Conservation (phyloP, 2,113 vertebrate species). For the Ascaphus truei region DNA sequence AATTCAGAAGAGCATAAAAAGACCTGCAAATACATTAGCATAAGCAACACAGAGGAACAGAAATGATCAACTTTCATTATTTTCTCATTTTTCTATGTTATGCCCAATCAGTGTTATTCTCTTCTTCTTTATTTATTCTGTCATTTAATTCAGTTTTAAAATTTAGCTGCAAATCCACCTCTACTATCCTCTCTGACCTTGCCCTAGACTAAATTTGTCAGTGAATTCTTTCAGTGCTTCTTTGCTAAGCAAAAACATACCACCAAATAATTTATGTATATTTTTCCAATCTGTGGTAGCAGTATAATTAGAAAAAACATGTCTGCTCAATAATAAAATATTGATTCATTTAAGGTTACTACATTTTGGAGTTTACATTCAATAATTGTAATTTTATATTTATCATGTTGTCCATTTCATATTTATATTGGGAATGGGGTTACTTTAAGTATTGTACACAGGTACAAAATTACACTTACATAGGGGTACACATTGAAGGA, state of each 20-base stretch:
- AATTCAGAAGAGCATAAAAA: constrained; percentile 40
- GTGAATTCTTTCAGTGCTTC: constrained; percentile 11
- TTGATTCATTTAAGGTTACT: constrained; percentile 1
- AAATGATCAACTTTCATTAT: constrained; percentile 35
- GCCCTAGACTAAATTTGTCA: constrained; percentile 22
- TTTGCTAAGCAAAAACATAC: not conserved
- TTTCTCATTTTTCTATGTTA: constrained; percentile 45
- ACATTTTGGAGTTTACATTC: too few species aligned
- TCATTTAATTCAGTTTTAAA: constrained; percentile 38
- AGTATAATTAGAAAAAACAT: constrained; percentile 20
- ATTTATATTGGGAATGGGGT: too few species aligned
- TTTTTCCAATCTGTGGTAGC: constrained; percentile 11
- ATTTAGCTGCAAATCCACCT: constrained; percentile 32
- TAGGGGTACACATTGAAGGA: too few species aligned
- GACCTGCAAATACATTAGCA: constrained; percentile 23
- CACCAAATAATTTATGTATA: not conserved
- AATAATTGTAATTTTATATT: too few species aligned
- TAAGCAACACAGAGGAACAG: constrained; percentile 21
- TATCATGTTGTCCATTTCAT: too few species aligned
- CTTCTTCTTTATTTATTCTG: constrained; percentile 35
- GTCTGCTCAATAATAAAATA: not conserved
- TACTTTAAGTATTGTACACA: too few species aligned
- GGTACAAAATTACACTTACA: too few species aligned
- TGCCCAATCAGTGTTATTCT: constrained; percentile 34
- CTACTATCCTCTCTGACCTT: constrained; percentile 23